Conservation (phyloP, 2,888 invertebrate species). For the Torymus tubicola region DNA sequence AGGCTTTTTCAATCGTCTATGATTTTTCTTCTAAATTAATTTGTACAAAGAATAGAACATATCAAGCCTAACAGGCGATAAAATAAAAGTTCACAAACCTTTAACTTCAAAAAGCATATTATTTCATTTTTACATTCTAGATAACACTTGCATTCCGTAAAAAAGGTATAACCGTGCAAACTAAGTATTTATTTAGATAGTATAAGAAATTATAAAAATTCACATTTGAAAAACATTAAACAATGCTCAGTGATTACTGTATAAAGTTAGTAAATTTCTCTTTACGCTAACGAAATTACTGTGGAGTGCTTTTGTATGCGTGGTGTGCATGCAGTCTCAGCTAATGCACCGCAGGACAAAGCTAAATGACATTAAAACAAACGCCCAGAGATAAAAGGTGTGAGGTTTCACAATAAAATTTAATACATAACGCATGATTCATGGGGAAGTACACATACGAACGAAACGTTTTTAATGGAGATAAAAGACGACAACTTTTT, state of each 20-base stretch:
- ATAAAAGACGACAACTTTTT: constrained; percentile 6
- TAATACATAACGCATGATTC: constrained; percentile 14
- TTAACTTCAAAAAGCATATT: too few relatives aligned
- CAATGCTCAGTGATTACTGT: constrained; percentile 7
- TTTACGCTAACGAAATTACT: constrained; percentile 21
- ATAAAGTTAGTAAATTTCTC: constrained; percentile 10
- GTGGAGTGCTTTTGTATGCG: constrained; percentile 34
- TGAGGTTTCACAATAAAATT: constrained; percentile 25
- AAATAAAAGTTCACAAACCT: too few relatives aligned
- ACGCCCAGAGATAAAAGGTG: constrained; percentile 19
- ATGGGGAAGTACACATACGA: neutral
- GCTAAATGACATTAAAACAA: constrained; percentile 39
- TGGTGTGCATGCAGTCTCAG: constrained; percentile 2
- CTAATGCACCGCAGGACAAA: constrained; percentile 36
- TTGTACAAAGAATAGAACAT: too few relatives aligned
- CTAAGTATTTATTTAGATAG: too few relatives aligned
- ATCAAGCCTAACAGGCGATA: too few relatives aligned
- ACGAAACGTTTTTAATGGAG: constrained; percentile 16
- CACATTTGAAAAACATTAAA: too few relatives aligned
- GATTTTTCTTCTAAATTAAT: too few relatives aligned
- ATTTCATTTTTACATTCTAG: too few relatives aligned
- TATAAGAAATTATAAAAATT: too few relatives aligned
- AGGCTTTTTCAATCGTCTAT: too few relatives aligned
- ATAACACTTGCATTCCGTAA: too few relatives aligned
- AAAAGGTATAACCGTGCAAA: too few relatives aligned